Evolutionary conservation across 2,888 invertebrate species (phyloP).

Genomic region (Caenorhabditis sp.): DNA sequence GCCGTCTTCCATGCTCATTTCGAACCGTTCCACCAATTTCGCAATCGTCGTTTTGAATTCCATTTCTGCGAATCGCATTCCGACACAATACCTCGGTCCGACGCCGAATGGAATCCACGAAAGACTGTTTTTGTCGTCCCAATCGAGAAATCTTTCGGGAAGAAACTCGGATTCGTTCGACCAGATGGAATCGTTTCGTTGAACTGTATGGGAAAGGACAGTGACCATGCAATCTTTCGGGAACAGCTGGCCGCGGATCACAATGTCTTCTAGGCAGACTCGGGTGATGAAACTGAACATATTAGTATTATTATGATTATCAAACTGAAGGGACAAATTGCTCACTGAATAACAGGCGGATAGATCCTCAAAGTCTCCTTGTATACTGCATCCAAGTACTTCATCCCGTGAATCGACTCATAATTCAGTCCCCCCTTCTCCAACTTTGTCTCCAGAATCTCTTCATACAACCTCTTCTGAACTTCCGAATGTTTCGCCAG

Average conservation of each 20-base stretch:
- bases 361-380: conserved; percentile 77
- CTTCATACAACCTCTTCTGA: conserved; percentile 84
- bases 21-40: conserved; percentile 65
- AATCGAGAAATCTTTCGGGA: conserved; percentile 71
- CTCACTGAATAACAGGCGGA: conserved; percentile 78
- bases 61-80: conserved; percentile 80
- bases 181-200: conserved; percentile 68
- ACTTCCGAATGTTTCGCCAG: conserved; percentile 84
- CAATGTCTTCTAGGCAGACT: conserved; percentile 67
- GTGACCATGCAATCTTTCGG: conserved; percentile 65
- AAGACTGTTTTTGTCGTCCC: conserved; percentile 60
- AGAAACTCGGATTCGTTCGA: conserved; percentile 72
- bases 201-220: conserved; percentile 62
- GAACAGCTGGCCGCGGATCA: conserved; percentile 64
- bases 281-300: conserved; percentile 73
- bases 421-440: conserved; percentile 44
- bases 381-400: conserved; percentile 79
- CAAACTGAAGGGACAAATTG: background rate
- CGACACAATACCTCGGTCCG: conserved; percentile 79
- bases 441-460: conserved; percentile 83
- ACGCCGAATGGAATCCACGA: conserved; percentile 80
- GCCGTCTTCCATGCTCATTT: conserved; percentile 28
- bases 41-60: conserved; percentile 77
- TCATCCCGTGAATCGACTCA: conserved; percentile 67
- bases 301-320: too few relatives aligned